These are phyloP conservation scores for Shinisaurus crocodilurus DNA, from an alignment of 2,113 vertebrate genomes.

Conservation along the genomic window DNA sequence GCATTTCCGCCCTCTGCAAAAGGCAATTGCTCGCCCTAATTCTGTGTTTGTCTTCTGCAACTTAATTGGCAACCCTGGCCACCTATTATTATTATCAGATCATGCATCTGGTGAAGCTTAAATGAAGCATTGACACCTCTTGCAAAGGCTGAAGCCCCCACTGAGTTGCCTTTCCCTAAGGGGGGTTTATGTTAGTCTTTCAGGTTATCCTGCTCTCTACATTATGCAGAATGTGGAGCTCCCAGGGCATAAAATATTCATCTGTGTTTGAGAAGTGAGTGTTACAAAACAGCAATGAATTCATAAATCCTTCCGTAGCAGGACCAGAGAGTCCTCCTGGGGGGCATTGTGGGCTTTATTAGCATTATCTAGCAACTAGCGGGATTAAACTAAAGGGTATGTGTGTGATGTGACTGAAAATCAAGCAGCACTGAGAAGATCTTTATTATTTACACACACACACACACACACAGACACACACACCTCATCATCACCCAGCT, in stretches of 20 bases:
- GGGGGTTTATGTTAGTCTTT: not conserved
- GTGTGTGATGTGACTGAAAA: not conserved
- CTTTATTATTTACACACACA: not conserved
- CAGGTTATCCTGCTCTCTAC: not conserved
- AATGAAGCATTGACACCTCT: not conserved
- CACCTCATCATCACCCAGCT: not conserved
- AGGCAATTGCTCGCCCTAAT: not conserved
- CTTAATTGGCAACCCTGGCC: not conserved
- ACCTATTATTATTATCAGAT: not conserved
- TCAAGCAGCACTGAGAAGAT: not conserved
- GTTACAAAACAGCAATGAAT: slow-evolving; percentile 10
- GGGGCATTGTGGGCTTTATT: slow-evolving; percentile 12
- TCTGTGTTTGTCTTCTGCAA: not conserved
- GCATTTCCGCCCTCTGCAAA: not conserved
- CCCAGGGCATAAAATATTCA: slow-evolving; percentile 33
- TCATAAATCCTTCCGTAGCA: not conserved
- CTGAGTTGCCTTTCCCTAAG: not conserved
- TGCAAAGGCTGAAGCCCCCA: not conserved
- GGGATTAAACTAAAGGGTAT: not conserved
- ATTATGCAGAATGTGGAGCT: not conserved
- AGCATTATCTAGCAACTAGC: not conserved
- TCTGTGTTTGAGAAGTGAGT: not conserved
- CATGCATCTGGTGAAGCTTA: not conserved
- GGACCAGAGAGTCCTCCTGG: not conserved
- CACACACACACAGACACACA: not conserved